A percentile compares a stretch with the other conserved stretches of the same genome.
phyloP scores from a whole-genome alignment of 2,113 vertebrate species.

The Struthio camelus region DNA sequence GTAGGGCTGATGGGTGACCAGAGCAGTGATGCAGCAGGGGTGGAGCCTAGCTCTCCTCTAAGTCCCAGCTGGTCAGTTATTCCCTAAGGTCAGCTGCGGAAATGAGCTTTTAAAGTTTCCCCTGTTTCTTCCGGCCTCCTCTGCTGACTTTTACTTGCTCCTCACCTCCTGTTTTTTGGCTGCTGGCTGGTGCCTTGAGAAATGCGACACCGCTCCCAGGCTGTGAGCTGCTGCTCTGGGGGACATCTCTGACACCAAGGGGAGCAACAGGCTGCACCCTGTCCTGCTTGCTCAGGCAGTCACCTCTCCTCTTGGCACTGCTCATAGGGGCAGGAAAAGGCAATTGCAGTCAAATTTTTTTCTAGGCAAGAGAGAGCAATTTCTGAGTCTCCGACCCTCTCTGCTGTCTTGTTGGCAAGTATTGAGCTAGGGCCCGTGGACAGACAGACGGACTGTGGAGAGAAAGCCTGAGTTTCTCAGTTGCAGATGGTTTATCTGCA shows the following conservation, averaged over 20 bases:
- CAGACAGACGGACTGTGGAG: neutral
- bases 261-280: neutral
- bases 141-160: neutral
- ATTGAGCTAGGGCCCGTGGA: neutral
- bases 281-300: neutral
- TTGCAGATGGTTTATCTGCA: neutral
- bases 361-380: neutral
- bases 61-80: neutral
- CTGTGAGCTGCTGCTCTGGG: neutral
- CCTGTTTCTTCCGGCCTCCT: neutral
- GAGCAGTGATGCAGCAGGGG: neutral
- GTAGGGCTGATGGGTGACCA: neutral
- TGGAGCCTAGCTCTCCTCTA: neutral
- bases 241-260: neutral
- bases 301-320: neutral
- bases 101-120: neutral
- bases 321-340: neutral
- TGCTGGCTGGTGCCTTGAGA: neutral
- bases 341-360: neutral
- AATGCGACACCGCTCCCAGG: neutral
- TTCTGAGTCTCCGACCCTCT: neutral
- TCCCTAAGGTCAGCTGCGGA: neutral
- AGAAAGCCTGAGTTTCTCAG: neutral
- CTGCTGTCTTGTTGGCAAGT: neutral
- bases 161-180: neutral